Evolutionary conservation across 2,888 invertebrate genomes (phyloP).

Genomic region (Nemapogon koenigi): DNA sequence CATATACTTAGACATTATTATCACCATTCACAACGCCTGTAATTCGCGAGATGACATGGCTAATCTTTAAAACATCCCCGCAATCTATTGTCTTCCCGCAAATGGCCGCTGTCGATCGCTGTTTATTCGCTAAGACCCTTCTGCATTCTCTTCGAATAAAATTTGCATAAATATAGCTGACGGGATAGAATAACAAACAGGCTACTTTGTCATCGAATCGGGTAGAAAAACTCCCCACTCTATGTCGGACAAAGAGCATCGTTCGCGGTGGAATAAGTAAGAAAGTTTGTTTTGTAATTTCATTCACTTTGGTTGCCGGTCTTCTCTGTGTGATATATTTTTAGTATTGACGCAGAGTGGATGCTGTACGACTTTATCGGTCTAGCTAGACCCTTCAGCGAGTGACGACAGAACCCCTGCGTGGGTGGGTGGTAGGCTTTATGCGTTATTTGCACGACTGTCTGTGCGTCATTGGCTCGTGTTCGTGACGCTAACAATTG

Average conservation of each 20-base stretch:
- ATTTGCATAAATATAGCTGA: conserved; percentile 7
- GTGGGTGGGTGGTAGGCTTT: too few relatives aligned
- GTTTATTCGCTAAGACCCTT: conserved; percentile 6
- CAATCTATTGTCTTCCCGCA: conserved; percentile 3
- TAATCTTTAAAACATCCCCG: too few relatives aligned
- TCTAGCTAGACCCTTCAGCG: too few relatives aligned
- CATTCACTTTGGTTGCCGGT: too few relatives aligned
- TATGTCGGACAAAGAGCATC: not conserved
- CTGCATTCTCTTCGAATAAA: conserved; percentile 7
- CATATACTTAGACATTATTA: too few relatives aligned
- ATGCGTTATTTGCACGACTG: conserved; percentile 1
- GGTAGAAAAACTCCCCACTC: conserved; percentile 2
- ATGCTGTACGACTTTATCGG: too few relatives aligned
- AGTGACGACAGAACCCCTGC: too few relatives aligned
- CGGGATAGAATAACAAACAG: conserved; percentile 8
- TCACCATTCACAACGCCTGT: too few relatives aligned
- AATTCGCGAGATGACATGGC: too few relatives aligned
- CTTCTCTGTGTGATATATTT: too few relatives aligned
- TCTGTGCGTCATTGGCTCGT: conserved; percentile 4
- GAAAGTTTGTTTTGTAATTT: not conserved
- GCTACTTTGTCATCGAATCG: conserved; percentile 8
- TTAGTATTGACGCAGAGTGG: too few relatives aligned
- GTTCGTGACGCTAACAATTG: conserved; percentile 1
- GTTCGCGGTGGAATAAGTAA: not conserved
- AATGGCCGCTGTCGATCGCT: conserved; percentile 4